Conservation (phyloP, 64 coral and sea anemone species). For the Catalaphyllia jardinei region DNA sequence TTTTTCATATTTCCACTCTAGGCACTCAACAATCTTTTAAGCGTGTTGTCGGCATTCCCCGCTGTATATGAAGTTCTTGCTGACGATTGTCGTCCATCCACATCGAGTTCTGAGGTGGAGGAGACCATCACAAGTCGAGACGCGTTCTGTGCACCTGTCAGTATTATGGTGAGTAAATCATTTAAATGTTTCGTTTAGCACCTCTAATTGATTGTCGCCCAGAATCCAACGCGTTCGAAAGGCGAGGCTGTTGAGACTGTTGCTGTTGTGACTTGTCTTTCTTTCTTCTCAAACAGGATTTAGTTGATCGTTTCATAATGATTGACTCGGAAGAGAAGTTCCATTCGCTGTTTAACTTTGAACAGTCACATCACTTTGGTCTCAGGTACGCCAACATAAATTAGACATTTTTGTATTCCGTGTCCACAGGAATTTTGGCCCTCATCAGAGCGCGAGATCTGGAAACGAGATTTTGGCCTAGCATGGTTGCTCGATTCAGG, state of each 20-base stretch:
- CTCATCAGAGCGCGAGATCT: no score
- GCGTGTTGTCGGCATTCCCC: constrained; percentile 88
- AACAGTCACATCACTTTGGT: constrained; percentile 95
- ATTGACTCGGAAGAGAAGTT: constrained; percentile 93
- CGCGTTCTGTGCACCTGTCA: constrained; percentile 44
- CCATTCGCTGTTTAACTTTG: constrained; percentile 89
- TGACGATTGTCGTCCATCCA: constrained; percentile 65
- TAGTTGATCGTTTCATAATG: constrained; percentile 85
- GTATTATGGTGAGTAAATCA: constrained; percentile 38
- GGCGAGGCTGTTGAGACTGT: no score
- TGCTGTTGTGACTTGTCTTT: not conserved
- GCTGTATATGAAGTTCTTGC: constrained; percentile 92
- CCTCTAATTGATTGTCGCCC: no score
- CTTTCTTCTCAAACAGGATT: constrained; percentile 63
- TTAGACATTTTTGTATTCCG: no score
- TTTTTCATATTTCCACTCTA: not conserved
- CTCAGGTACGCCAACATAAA: constrained; percentile 54
- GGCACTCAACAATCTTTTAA: constrained; percentile 88
- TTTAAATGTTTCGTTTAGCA: no score
- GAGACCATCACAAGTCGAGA: constrained; percentile 61
- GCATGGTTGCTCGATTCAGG: no score
- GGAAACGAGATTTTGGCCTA: no score
- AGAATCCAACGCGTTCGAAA: no score
- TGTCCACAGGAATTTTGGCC: no score
- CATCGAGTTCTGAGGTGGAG: constrained; percentile 75